phyloP scores from a whole-genome alignment of 2,797 vertebrate genomes.

The Threskiornis aethiopicus region DNA sequence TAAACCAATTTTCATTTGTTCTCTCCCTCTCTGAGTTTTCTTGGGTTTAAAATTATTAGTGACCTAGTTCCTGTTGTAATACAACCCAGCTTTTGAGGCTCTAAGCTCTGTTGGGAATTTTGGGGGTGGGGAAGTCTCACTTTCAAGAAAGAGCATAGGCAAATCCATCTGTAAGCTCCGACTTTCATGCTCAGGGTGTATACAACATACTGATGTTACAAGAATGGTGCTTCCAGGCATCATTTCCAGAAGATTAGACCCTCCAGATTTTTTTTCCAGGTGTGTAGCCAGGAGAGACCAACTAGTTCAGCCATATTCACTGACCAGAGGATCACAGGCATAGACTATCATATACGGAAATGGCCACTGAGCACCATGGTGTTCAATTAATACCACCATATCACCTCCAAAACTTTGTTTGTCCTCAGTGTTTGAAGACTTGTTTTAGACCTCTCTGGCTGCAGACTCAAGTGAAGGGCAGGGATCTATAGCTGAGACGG shows the following conservation, averaged over 20 bases:
- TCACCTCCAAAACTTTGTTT: background rate
- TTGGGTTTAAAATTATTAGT: background rate
- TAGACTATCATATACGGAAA: background rate
- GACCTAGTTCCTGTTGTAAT: background rate
- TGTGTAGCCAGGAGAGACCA: background rate
- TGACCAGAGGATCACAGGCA: background rate
- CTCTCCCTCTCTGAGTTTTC: background rate
- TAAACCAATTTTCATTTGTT: background rate
- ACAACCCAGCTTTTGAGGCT: background rate
- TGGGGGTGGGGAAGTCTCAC: background rate
- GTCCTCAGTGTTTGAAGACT: background rate
- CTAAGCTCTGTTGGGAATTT: background rate
- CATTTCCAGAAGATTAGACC: background rate
- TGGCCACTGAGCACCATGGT: accelerated
- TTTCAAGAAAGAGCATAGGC: background rate
- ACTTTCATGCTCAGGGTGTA: background rate
- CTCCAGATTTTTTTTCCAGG: background rate
- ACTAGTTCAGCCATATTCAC: background rate
- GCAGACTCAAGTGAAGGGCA: background rate
- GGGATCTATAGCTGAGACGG: background rate
- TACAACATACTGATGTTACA: background rate
- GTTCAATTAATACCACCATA: background rate
- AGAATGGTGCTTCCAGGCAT: background rate
- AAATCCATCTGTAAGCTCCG: background rate
- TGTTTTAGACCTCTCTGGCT: background rate